phyloP scores from a whole-genome alignment of 2,888 invertebrate genomes.

The Patella pellucida region DNA sequence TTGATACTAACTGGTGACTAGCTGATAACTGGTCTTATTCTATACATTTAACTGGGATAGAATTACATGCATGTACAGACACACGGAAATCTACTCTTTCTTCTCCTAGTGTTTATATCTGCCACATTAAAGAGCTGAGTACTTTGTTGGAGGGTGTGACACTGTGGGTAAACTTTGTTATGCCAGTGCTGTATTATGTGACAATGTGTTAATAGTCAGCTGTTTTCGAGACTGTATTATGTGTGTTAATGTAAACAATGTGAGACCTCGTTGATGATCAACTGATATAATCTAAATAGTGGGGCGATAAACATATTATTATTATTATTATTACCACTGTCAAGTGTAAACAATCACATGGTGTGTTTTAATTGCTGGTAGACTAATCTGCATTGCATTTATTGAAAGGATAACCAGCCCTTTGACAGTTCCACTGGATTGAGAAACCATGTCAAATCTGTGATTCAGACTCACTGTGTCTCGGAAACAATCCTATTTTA shows the following conservation, averaged over 20 bases:
- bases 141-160: not conserved
- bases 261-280: too few relatives aligned
- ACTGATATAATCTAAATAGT: too few relatives aligned
- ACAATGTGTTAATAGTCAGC: not conserved
- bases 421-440: not conserved
- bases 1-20: conserved; percentile 12
- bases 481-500: not conserved
- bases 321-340: too few relatives aligned
- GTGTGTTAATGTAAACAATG: too few relatives aligned
- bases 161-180: not conserved
- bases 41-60: conserved; percentile 11
- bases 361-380: too few relatives aligned
- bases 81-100: conserved; percentile 5
- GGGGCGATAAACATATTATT: too few relatives aligned
- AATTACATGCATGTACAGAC: conserved; percentile 12
- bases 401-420: not conserved
- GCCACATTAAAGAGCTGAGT: conserved; percentile 7
- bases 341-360: too few relatives aligned
- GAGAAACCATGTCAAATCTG: conserved; percentile 9
- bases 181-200: not conserved
- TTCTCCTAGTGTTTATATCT: not conserved
- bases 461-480: not conserved
- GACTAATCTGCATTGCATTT: not conserved
- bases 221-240: not conserved
- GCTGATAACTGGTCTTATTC: conserved; percentile 11